A percentile compares a stretch with the other conserved stretches of the same genome.
phyloP scores from a whole-genome alignment of 2,888 invertebrate genomes.

The Ephialtes manifestator region DNA sequence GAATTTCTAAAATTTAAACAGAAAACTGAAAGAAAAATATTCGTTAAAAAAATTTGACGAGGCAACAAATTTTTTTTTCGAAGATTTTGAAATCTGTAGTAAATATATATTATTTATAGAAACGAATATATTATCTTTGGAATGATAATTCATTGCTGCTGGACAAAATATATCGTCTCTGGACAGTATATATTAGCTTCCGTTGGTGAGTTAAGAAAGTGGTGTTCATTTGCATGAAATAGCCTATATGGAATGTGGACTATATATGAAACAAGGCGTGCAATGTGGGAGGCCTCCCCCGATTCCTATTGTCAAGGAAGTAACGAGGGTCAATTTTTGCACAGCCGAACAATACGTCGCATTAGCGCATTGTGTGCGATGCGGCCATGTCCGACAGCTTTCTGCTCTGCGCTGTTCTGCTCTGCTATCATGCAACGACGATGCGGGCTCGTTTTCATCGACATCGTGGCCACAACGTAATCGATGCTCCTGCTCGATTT shows the following conservation, averaged over 20 bases:
- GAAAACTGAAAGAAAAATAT: too few relatives aligned
- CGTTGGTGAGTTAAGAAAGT: neutral
- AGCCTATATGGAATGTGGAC: neutral
- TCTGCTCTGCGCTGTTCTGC: conserved; percentile 59
- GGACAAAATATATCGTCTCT: neutral
- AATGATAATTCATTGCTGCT: neutral
- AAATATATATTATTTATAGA: neutral
- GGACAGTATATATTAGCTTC: neutral
- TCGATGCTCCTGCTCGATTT: conserved; percentile 78
- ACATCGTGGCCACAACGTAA: conserved; percentile 72
- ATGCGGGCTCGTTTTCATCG: conserved; percentile 68
- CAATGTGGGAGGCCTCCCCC: conserved; percentile 60
- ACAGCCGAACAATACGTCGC: conserved; percentile 84
- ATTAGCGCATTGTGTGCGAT: conserved; percentile 84
- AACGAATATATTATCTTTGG: neutral
- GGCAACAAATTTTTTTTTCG: too few relatives aligned
- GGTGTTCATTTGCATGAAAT: neutral
- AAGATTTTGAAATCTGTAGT: neutral
- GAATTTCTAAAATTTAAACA: too few relatives aligned
- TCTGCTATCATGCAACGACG: conserved; percentile 70
- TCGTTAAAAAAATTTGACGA: too few relatives aligned
- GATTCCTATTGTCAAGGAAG: conserved; percentile 77
- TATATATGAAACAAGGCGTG: conserved; percentile 14
- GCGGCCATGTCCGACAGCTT: conserved; percentile 59
- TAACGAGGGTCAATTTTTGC: conserved; percentile 85